Percentiles rank a stretch among this genome's conserved stretches.
phyloP scores from a whole-genome alignment of 2,113 vertebrate genomes.

The Vanacampus margaritifer region DNA sequence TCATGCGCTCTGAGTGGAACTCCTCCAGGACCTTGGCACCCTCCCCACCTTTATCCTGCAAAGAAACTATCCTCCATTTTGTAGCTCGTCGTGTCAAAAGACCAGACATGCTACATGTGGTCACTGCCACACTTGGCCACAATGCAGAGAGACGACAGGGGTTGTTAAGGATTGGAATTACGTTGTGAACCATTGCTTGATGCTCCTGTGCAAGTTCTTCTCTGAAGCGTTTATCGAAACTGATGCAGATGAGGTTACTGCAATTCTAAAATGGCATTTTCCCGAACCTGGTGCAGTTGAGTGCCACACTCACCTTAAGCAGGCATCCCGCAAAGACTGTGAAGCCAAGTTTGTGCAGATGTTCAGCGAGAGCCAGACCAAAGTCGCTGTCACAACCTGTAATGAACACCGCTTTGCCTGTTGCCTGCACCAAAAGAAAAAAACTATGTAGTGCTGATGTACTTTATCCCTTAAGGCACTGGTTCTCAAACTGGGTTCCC shows the following conservation, averaged over 20 bases:
- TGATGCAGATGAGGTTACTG: too few relatives aligned
- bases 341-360: slow-evolving; percentile 78
- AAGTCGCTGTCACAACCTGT: slow-evolving; percentile 86
- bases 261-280: background rate
- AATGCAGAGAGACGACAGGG: too few relatives aligned
- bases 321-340: slow-evolving; percentile 84
- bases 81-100: background rate
- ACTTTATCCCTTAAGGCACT: background rate
- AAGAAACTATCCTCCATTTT: slow-evolving; percentile 1
- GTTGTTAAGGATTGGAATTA: too few relatives aligned
- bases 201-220: too few relatives aligned
- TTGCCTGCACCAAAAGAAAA: slow-evolving; percentile 56
- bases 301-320: slow-evolving; percentile 65
- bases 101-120: too few relatives aligned
- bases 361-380: slow-evolving; percentile 78
- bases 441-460: background rate
- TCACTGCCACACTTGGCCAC: too few relatives aligned
- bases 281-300: too few relatives aligned
- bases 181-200: too few relatives aligned
- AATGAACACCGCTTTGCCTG: slow-evolving; percentile 78
- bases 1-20: slow-evolving; percentile 77
- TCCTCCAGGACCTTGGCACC: slow-evolving; percentile 73
- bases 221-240: too few relatives aligned
- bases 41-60: slow-evolving; percentile 73
- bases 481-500: background rate